phyloP scores from a whole-genome alignment of 1,140 invertebrate species.

The Eufriesea mexicana region DNA sequence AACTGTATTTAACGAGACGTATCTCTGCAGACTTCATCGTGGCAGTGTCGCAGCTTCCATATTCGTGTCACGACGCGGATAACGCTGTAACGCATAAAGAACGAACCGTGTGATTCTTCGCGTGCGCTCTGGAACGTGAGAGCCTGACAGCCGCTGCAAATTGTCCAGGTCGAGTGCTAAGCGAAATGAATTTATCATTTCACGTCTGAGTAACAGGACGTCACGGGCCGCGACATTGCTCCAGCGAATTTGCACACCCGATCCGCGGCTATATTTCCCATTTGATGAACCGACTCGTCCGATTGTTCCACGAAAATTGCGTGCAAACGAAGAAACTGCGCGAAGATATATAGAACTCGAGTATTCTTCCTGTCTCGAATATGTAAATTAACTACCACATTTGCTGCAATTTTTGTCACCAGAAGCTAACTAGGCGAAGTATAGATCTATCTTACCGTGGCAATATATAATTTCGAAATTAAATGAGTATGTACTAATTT shows the following conservation, averaged over 20 bases:
- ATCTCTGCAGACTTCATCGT: not conserved
- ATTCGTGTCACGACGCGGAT: not conserved
- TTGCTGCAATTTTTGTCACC: too few relatives aligned
- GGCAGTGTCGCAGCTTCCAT: not conserved
- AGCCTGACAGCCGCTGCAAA: constrained; percentile 43
- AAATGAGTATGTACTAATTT: too few relatives aligned
- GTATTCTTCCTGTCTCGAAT: too few relatives aligned
- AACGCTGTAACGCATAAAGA: not conserved
- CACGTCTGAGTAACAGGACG: constrained; percentile 8
- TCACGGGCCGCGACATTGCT: not conserved
- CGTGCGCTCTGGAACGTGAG: constrained; percentile 10
- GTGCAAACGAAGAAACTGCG: not conserved
- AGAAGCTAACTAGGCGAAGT: too few relatives aligned
- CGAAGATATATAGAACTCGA: too few relatives aligned
- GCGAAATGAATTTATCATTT: constrained; percentile 74
- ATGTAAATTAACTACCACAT: too few relatives aligned
- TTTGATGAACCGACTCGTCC: constrained; percentile 19
- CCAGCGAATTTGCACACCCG: constrained; percentile 1
- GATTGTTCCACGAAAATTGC: not conserved
- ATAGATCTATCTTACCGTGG: too few relatives aligned
- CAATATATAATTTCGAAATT: too few relatives aligned
- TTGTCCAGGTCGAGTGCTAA: constrained; percentile 52
- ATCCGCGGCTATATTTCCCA: not conserved
- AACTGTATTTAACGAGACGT: not conserved
- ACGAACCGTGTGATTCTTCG: constrained; percentile 14